Evolutionary conservation across 2,113 vertebrate genomes (phyloP).

Genomic region (Lophius piscatorius): DNA sequence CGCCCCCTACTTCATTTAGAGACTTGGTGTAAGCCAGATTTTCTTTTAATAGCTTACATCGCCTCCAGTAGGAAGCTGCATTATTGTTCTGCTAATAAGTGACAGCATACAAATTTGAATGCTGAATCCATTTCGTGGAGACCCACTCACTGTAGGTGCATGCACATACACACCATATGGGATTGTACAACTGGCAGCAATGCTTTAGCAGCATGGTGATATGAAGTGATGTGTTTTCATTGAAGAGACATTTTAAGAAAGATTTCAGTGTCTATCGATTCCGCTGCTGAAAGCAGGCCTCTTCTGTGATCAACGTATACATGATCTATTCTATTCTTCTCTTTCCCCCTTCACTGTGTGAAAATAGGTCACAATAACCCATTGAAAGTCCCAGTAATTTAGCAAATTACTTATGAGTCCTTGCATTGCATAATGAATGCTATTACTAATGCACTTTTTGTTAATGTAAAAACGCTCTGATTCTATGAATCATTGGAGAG

Average conservation of each 20-base stretch:
- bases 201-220: slow-evolving; percentile 17
- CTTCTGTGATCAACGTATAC: slow-evolving; percentile 16
- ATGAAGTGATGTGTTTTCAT: slow-evolving; percentile 29
- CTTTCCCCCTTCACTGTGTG: slow-evolving; percentile 31
- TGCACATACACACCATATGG: not conserved
- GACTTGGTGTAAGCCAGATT: slow-evolving; percentile 54
- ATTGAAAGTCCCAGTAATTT: slow-evolving; percentile 61
- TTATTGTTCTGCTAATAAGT: slow-evolving; percentile 61
- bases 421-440: slow-evolving; percentile 64
- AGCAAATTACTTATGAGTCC: slow-evolving; percentile 64
- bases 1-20: slow-evolving; percentile 49
- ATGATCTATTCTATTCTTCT: slow-evolving; percentile 33
- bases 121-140: slow-evolving; percentile 14
- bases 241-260: slow-evolving; percentile 33
- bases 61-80: slow-evolving; percentile 63
- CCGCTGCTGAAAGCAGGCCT: slow-evolving; percentile 24
- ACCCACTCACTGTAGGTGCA: not conserved
- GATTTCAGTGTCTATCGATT: slow-evolving; percentile 5
- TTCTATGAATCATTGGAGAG: slow-evolving; percentile 43
- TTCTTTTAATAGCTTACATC: slow-evolving; percentile 66
- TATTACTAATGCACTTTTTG: slow-evolving; percentile 58
- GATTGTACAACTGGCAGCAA: slow-evolving; percentile 3
- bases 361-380: slow-evolving; percentile 54
- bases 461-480: slow-evolving; percentile 52
- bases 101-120: slow-evolving; percentile 49